Base-by-base conservation (phyloP, 2,888 invertebrate species). In the Clunio marinus region DNA sequence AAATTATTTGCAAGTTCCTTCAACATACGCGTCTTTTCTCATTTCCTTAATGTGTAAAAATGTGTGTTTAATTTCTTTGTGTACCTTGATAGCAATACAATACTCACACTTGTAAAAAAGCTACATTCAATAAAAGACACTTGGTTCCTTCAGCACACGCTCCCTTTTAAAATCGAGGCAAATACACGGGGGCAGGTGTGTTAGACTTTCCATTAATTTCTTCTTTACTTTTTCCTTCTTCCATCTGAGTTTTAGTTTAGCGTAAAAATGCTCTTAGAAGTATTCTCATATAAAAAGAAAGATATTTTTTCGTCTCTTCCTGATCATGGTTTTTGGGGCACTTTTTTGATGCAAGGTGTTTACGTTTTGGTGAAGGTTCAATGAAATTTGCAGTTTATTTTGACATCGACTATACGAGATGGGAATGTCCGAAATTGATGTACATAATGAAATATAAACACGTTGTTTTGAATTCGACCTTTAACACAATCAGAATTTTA, bases 81-180 rank as follows among this genome's bases (percentile, higher is more conserved):
- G 32, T 32, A 32, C 32, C 10, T 41, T 27, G 25, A 57, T 3
- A 57, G 3, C 2, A 4, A 20, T 17, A 4, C 22, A 51, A 51
- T 51, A 51, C 51, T 8, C 7, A 51, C 51, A 57, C 27, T 57
- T 7, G n/a, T 22, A 22, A 51, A 57, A 57, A 27, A 13, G 66
- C 55, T 46, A 66, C 66, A 55, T 55, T 66, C 66, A 66, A 66
- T 66, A 66, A 55, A 66, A 66, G 66, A 66, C 66, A 66, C 46
- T 66, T 66, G 66, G 66, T 66, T 66, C 66, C 66, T 55, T 55
- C 17, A 66, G 66, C 66, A 66, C 66, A 66, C 66, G 66, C 66
- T 66, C 66, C 66, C 66, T 66, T 55, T 15, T 10, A 7, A 51
- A 3, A 51, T 13, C 51, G 51, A 51, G 51, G 51, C 51, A 51